Evolutionary conservation across 2,888 invertebrate species (phyloP).

Genomic region (Alcis repandata): DNA sequence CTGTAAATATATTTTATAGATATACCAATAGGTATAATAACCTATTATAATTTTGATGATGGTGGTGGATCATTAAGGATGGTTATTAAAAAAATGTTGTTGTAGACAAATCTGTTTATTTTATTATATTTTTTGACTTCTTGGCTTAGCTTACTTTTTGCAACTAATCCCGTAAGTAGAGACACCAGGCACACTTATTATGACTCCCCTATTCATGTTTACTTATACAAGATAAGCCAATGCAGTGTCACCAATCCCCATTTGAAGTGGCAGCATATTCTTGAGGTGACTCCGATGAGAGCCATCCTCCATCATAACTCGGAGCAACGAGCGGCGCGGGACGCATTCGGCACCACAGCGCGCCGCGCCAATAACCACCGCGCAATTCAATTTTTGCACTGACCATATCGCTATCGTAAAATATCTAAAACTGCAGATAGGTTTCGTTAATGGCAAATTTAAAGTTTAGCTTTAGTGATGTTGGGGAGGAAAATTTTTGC

Average conservation of each 20-base stretch:
- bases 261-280: conserved; percentile 32
- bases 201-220: background rate
- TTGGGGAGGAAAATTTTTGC: conserved; percentile 17
- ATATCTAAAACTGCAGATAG: conserved; percentile 44
- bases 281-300: conserved; percentile 39
- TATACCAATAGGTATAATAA: no score
- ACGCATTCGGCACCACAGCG: conserved; percentile 80
- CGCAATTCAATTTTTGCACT: conserved; percentile 83
- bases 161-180: no score
- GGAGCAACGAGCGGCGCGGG: conserved; percentile 74
- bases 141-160: no score
- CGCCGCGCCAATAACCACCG: conserved; percentile 64
- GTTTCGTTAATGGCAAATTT: conserved; percentile 47
- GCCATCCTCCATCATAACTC: conserved; percentile 65
- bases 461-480: conserved; percentile 2
- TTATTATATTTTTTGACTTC: no score
- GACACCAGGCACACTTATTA: no score
- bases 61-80: no score
- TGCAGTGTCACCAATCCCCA: conserved; percentile 53
- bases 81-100: no score
- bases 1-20: conserved; percentile 5
- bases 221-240: background rate
- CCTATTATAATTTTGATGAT: no score
- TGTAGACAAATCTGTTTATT: no score
- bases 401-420: conserved; percentile 71